These are phyloP conservation scores for Sthenelais limicola DNA, from an alignment of 2,888 invertebrate genomes.

Conservation along the genomic window DNA sequence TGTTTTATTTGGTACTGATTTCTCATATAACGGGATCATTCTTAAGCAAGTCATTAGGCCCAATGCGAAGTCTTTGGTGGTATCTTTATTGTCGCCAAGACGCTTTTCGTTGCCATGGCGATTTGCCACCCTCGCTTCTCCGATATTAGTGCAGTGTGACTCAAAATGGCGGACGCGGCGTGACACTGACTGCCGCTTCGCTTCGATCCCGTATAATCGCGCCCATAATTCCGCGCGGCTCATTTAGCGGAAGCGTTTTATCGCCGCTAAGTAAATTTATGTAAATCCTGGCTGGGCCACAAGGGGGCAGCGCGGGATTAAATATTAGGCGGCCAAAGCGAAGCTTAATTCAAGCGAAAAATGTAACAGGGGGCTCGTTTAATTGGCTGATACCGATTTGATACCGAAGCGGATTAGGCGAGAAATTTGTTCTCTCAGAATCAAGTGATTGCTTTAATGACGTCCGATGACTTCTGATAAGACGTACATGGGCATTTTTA, in stretches of 20 bases:
- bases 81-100: no score
- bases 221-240: slow-evolving; percentile 34
- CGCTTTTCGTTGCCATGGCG: no score
- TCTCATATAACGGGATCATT: no score
- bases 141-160: no score
- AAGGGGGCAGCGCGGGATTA: not conserved
- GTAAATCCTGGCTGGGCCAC: slow-evolving; percentile 25
- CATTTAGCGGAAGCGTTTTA: slow-evolving; percentile 31
- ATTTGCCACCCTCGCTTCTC: no score
- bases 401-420: slow-evolving; percentile 28
- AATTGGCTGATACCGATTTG: slow-evolving; percentile 39
- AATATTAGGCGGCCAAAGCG: slow-evolving; percentile 19
- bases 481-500: not conserved
- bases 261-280: slow-evolving; percentile 38
- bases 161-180: no score
- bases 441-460: slow-evolving; percentile 34
- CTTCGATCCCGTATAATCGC: slow-evolving; percentile 25
- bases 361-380: slow-evolving; percentile 15
- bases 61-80: no score
- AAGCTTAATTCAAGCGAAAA: slow-evolving; percentile 13
- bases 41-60: no score
- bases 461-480: slow-evolving; percentile 34
- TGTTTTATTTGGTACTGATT: no score
- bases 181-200: no score
- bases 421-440: slow-evolving; percentile 28